Evolutionary conservation across 92 coral and sea anemone genomes (phyloP).

Genomic region (Epizoanthus fatuus): DNA sequence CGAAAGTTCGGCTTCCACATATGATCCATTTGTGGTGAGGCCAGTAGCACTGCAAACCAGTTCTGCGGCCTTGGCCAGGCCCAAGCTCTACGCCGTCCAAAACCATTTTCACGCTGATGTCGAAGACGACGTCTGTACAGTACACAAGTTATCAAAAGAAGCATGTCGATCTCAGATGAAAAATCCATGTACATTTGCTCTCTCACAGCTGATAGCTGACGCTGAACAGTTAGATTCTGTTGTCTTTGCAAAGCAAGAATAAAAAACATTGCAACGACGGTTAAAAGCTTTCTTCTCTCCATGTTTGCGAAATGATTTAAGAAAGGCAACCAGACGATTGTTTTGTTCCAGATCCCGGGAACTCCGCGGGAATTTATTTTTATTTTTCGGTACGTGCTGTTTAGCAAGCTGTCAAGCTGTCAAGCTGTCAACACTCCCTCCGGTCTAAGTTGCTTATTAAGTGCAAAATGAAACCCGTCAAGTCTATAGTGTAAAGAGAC

Average conservation of each 20-base stretch:
- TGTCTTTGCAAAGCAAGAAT: constrained; percentile 41
- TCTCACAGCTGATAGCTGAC: constrained; percentile 33
- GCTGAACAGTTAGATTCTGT: constrained; percentile 34
- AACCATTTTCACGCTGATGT: constrained; percentile 36
- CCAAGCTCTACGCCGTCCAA: constrained; percentile 38
- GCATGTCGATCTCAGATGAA: constrained; percentile 32
- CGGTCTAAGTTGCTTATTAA: constrained; percentile 20
- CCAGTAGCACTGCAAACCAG: constrained; percentile 44
- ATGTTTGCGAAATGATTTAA: constrained; percentile 28
- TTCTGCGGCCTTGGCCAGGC: constrained; percentile 42
- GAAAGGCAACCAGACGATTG: constrained; percentile 29
- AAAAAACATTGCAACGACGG: constrained; percentile 15
- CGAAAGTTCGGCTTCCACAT: constrained; percentile 33
- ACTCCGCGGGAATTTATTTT: constrained; percentile 31
- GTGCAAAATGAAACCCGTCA: constrained; percentile 43
- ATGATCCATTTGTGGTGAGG: constrained; percentile 23
- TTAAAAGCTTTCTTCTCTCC: constrained; percentile 35
- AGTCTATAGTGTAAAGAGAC: constrained; percentile 40
- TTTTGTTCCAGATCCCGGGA: constrained; percentile 36
- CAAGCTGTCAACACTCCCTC: constrained; percentile 40
- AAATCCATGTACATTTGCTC: constrained; percentile 34
- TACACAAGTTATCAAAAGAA: constrained; percentile 33
- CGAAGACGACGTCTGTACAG: constrained; percentile 23
- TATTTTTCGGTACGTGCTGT: constrained; percentile 41
- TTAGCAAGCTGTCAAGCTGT: constrained; percentile 21